These are phyloP conservation scores for Lissocephala sabroskyi DNA, from an alignment of 2,888 invertebrate genomes.

Conservation along the genomic window DNA sequence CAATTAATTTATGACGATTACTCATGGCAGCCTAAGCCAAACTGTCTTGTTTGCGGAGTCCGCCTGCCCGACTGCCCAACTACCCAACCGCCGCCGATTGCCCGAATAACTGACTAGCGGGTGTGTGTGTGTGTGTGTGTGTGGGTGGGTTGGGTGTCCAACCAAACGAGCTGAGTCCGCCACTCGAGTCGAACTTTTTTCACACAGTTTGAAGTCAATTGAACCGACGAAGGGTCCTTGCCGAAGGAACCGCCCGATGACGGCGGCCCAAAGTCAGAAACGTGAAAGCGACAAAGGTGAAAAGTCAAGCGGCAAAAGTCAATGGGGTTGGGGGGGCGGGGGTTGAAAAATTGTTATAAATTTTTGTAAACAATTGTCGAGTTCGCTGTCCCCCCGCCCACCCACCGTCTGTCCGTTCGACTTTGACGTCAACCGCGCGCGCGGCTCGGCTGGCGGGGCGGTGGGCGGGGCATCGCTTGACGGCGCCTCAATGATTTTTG, in stretches of 20 bases:
- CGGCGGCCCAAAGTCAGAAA: neutral
- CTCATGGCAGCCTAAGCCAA: slow-evolving; percentile 68
- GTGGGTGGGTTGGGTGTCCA: no score
- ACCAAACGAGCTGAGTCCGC: neutral
- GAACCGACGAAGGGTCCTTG: neutral
- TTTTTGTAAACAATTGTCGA: no score
- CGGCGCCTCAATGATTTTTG: slow-evolving; percentile 66
- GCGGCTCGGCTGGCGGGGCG: neutral
- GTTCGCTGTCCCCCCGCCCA: no score
- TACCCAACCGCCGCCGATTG: no score
- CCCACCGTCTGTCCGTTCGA: no score
- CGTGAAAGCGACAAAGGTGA: neutral
- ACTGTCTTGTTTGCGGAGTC: slow-evolving; percentile 6
- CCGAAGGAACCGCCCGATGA: neutral
- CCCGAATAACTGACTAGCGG: no score
- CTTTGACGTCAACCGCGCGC: slow-evolving; percentile 50
- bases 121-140: no score
- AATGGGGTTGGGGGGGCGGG: no score
- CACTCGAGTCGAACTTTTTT: no score
- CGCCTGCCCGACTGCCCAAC: no score
- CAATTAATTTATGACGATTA: slow-evolving; percentile 71
- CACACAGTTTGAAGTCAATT: slow-evolving; percentile 4
- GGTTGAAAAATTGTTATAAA: no score
- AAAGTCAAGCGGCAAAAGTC: no score
- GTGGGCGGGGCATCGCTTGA: slow-evolving; percentile 11